Conservation (phyloP, 2,113 vertebrate species). For the Formicarius rufipectus region DNA sequence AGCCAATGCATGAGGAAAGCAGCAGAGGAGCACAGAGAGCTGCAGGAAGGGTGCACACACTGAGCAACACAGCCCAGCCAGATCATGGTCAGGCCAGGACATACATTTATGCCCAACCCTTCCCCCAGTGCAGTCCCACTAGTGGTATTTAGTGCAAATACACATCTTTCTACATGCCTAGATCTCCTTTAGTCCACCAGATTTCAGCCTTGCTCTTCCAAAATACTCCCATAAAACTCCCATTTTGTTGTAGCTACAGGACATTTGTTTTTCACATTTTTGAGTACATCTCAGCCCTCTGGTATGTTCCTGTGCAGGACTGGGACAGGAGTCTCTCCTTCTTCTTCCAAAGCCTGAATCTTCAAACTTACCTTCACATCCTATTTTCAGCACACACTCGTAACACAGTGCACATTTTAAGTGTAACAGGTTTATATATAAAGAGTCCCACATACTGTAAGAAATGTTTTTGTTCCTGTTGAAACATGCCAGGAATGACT, state of each 20-base stretch:
- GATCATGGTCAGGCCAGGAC: not conserved
- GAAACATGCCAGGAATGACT: not conserved
- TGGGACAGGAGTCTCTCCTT: not conserved
- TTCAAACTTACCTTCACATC: not conserved
- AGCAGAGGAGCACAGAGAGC: not conserved
- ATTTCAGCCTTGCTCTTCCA: not conserved
- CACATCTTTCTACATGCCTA: rapidly evolving
- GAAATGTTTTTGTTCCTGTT: not conserved
- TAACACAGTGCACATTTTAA: not conserved
- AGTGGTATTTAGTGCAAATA: not conserved
- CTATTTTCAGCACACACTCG: not conserved
- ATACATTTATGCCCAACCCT: not conserved
- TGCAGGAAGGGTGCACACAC: not conserved
- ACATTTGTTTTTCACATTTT: not conserved
- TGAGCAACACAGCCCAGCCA: not conserved
- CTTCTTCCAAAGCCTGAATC: not conserved
- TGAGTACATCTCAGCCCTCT: not conserved
- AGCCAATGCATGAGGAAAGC: not conserved
- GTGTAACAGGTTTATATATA: not conserved
- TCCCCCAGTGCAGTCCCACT: not conserved
- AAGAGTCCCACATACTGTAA: not conserved
- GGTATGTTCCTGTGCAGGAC: not conserved
- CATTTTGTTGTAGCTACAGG: not conserved
- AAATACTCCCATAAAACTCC: not conserved
- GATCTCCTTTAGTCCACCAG: not conserved